Base-by-base conservation (phyloP, 2,888 invertebrate genomes). In the Nephrotoma appendiculata region DNA sequence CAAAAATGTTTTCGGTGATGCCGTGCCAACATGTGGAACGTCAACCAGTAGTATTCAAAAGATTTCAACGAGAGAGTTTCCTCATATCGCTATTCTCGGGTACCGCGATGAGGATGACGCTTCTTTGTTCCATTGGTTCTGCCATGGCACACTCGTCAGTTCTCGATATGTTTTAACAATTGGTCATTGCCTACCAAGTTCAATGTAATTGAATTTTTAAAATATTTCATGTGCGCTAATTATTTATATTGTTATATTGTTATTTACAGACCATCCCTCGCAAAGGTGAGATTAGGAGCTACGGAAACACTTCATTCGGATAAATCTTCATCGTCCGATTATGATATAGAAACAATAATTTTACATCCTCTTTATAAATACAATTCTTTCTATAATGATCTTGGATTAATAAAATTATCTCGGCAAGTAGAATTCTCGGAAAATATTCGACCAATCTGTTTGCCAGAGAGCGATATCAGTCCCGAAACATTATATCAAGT, bases 401-500 rank as follows among this genome's bases (percentile, higher is more conserved):
- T 71, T 71, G 71, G 19, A 12, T 9, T 71, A 31, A 31, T 71
- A 71, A 71, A 71, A 31, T 9, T 71, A 9, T 4, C 71, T 7
- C 7, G 7, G 4, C 6, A 48, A 12, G 86, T 52, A 6, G 43
- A 42, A 45, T 42, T 87, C 0, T 83, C 43, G 31, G 45, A 52
- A 11, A 86, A 86, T 42, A 91, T 92, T 6, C 90, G 90, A 5
- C 92, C 92, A 0, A 92, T 92, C 0, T 93, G 92, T 86, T 88
- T 93, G 0, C 89, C 90, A 31, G 31, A 71, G 7, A 9, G 5
- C 5, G 15, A 52, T 52, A 15, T 52, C 5, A 48, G 31, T 31
- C 1, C 31, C 31, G 31, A 2, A 31, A 31, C 2, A 31, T 31
- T 31, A 31, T 31, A 31, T 31, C 31, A 31, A 31, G 31, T 31